Percentiles rank a stretch among this genome's conserved stretches.
Evolutionary conservation across 2,797 vertebrate genomes (phyloP).

Genomic region (Ataeniobius toweri): DNA sequence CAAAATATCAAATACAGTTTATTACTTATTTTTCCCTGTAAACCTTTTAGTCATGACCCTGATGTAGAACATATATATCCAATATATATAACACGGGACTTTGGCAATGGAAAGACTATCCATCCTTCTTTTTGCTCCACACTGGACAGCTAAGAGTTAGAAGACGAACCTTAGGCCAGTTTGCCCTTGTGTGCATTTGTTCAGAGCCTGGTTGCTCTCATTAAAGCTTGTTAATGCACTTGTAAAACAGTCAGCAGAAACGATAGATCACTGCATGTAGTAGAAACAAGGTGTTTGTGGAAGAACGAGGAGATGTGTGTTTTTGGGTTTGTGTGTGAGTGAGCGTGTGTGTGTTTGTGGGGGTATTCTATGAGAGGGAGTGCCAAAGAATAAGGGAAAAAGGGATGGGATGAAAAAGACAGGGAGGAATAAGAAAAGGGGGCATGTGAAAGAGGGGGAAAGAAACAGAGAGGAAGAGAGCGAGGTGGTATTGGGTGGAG

Average conservation of each 20-base stretch:
- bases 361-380: slow-evolving; percentile 24
- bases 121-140: neutral
- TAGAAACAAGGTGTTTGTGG: slow-evolving; percentile 82
- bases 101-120: neutral
- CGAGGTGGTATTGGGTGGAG: slow-evolving; percentile 83
- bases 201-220: slow-evolving; percentile 95
- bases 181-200: slow-evolving; percentile 91
- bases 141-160: slow-evolving; percentile 32
- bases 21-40: too few species aligned
- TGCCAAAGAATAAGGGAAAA: slow-evolving; percentile 45
- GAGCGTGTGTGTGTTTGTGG: slow-evolving; percentile 10
- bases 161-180: slow-evolving; percentile 64
- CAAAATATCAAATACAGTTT: too few species aligned
- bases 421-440: slow-evolving; percentile 49
- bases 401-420: slow-evolving; percentile 50
- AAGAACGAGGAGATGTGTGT: slow-evolving; percentile 47
- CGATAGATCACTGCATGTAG: slow-evolving; percentile 96
- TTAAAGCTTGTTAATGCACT: slow-evolving; percentile 99
- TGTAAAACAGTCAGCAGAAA: slow-evolving; percentile 98
- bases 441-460: slow-evolving; percentile 39
- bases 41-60: too few species aligned
- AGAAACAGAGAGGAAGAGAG: slow-evolving; percentile 44
- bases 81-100: slow-evolving; percentile 6
- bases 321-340: slow-evolving; percentile 2
- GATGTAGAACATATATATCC: neutral